phyloP scores from a whole-genome alignment of 2,113 vertebrate species.

The Pan paniscus region DNA sequence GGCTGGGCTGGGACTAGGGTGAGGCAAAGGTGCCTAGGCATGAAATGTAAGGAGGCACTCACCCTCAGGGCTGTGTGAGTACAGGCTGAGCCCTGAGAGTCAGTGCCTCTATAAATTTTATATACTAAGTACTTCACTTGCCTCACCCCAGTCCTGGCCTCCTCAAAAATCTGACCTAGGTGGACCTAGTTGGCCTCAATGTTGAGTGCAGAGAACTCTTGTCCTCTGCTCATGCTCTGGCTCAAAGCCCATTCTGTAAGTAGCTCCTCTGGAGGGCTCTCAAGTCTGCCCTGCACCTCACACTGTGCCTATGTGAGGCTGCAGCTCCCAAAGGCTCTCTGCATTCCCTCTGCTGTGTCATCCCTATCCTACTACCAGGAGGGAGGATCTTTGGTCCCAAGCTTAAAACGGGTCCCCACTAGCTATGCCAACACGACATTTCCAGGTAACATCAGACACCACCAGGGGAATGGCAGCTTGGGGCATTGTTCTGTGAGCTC shows the following conservation, averaged over 20 bases:
- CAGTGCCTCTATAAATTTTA: not conserved
- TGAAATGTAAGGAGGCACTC: not conserved
- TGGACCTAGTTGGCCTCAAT: not conserved
- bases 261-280: not conserved
- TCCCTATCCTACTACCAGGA: not conserved
- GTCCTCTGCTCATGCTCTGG: not conserved
- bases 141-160: not conserved
- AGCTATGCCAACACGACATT: not conserved
- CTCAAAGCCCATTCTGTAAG: not conserved
- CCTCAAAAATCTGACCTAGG: not conserved
- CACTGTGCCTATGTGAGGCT: not conserved
- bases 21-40: not conserved
- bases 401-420: not conserved
- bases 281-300: no score
- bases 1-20: not conserved
- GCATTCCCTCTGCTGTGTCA: not conserved
- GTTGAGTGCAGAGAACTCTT: not conserved
- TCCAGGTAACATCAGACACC: not conserved
- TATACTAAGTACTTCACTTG: not conserved
- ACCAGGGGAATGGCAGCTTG: not conserved
- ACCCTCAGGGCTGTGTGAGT: not conserved
- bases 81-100: rapidly evolving
- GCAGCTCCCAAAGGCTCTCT: no score
- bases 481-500: not conserved
- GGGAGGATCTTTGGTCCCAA: not conserved